Base-by-base conservation (phyloP, 2,113 vertebrate species). In the Limnothrissa miodon region DNA sequence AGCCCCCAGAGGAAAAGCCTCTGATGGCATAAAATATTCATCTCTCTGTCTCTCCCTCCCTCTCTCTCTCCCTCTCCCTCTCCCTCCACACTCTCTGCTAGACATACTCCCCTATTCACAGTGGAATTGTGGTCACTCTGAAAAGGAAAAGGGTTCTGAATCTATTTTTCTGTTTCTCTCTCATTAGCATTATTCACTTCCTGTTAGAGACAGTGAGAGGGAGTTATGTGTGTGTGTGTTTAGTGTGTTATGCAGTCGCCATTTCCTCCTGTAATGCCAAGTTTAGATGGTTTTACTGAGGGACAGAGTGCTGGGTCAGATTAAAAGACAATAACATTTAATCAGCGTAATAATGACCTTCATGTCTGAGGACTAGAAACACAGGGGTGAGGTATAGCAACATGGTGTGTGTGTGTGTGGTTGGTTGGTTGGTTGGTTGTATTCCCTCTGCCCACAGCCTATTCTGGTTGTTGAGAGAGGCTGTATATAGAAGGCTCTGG, bases 11-110 rank as follows among this genome's bases (percentile, higher is more conserved):
- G 51, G 84, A 36, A 83, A 85, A 84, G 78, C 83, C 84, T 80
- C 62, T 82, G 82, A 82, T 81, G 39, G 39, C 83, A 78, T 89
- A 45, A 81, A 23, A 82, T 89, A 39, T n/a, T 74, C 87, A 79
- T 17, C 0, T 86, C 56, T 86, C 25, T 33, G 86, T 86, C 81
- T 85, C 59, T 0, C 25, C 25, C 25, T 66, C n/a, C 29, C 59
- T 10, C n/a, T 29, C 59, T 29, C 59, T 13, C 59, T 66, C 25
- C 33, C 59, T 66, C 59, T 66, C 59, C 29, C 56, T n/a, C 56
- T n/a, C 59, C 29, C 21, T 8, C 78, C 86, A 29, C 70, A 5
- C 9, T 33, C 62, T 74, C 66, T 33, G 11, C 33, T 29, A 74
- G 66, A 17, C 29, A 15, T 74, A 36, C 33, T 39, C 33, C 66